phyloP scores from a whole-genome alignment of 2,888 invertebrate genomes.

The Crematogaster levior region DNA sequence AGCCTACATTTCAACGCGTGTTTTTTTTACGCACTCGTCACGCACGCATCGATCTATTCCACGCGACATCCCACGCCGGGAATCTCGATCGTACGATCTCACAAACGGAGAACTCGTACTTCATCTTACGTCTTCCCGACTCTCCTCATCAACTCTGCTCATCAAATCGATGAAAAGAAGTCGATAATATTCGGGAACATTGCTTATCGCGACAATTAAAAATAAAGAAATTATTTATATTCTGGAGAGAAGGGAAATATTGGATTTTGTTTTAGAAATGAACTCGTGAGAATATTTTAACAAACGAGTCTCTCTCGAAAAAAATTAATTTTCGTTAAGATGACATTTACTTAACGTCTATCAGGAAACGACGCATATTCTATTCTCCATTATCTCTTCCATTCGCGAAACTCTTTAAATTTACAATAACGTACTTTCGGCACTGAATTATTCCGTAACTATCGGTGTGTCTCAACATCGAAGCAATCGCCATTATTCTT shows the following conservation, averaged over 20 bases:
- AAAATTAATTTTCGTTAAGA: background rate
- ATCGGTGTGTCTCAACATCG: constrained; percentile 2
- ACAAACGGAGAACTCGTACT: background rate
- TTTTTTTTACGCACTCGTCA: background rate
- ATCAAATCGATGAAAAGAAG: background rate
- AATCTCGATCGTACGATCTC: background rate
- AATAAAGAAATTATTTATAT: background rate
- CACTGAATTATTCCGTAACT: constrained; percentile 39
- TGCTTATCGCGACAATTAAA: background rate
- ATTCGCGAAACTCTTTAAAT: constrained; percentile 14
- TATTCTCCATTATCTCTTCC: background rate
- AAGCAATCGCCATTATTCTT: constrained; percentile 32
- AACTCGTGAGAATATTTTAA: background rate
- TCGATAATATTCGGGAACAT: background rate
- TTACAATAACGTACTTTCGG: constrained; percentile 20
- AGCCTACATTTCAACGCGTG: constrained; percentile 13
- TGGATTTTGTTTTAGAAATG: background rate
- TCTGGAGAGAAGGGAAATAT: background rate
- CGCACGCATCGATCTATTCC: constrained; percentile 4
- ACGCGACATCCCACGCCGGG: background rate
- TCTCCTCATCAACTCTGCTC: background rate
- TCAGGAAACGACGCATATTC: background rate
- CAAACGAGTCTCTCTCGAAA: background rate
- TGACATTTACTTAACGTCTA: background rate
- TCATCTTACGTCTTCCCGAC: background rate